Evolutionary conservation across 2,797 vertebrate species (phyloP).

Genomic region (Leontocebus nigricollis): DNA sequence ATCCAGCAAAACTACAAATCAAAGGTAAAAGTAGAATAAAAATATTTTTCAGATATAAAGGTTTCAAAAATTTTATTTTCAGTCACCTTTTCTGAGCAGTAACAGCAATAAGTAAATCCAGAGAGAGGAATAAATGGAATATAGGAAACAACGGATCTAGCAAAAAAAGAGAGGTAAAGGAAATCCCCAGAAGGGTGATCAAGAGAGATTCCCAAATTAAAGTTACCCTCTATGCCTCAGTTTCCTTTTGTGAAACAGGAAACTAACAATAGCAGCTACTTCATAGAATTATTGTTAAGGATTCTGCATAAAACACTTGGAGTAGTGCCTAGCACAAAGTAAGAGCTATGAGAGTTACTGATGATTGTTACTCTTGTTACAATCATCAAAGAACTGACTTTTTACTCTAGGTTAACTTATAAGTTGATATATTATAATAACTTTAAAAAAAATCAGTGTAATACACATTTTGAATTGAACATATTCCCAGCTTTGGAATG

Average conservation of each 20-base stretch:
- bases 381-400: background rate
- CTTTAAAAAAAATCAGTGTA: background rate
- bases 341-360: background rate
- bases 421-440: background rate
- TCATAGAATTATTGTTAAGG: background rate
- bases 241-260: background rate
- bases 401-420: background rate
- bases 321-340: background rate
- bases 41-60: background rate
- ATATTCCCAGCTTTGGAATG: background rate
- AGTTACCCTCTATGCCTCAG: background rate
- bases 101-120: background rate
- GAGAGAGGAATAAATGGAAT: background rate
- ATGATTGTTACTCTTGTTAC: background rate
- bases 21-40: background rate
- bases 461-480: background rate
- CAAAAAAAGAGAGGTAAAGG: background rate
- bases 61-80: background rate
- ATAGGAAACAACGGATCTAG: background rate
- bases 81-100: background rate
- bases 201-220: background rate
- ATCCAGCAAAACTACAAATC: background rate
- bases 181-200: background rate
- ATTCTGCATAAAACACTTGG: background rate
- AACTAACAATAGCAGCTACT: background rate